Conservation (phyloP, 2,113 vertebrate species). For the Acrocephalus kingi region DNA sequence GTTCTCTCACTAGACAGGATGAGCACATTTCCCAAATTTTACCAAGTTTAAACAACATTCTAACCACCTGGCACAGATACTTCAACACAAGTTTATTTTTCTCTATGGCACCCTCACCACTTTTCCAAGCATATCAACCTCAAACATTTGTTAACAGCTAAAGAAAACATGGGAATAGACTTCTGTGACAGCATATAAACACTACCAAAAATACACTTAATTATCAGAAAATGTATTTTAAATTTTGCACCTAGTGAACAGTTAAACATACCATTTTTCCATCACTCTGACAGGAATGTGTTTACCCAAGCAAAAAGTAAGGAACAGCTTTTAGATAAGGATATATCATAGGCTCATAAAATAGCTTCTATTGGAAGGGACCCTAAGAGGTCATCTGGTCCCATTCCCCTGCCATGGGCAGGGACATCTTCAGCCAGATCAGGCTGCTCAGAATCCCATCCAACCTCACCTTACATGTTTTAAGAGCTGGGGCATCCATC, state of each 20-base stretch:
- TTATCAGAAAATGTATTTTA: constrained; percentile 32
- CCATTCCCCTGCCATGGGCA: neutral
- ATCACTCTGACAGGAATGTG: constrained; percentile 29
- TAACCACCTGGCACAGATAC: neutral
- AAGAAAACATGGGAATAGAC: constrained; percentile 10
- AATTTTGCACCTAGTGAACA: constrained; percentile 33
- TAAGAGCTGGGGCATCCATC: neutral
- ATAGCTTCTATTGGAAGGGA: neutral
- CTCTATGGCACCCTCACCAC: neutral
- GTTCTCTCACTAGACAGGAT: neutral
- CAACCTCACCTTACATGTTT: neutral
- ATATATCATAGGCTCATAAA: neutral
- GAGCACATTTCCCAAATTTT: neutral
- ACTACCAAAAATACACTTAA: constrained; percentile 3
- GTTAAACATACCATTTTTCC: constrained; percentile 37
- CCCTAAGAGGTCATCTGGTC: neutral
- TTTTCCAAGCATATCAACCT: neutral
- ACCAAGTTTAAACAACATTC: neutral
- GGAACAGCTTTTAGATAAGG: neutral
- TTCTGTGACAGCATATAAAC: constrained; percentile 28
- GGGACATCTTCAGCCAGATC: neutral
- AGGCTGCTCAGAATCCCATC: neutral
- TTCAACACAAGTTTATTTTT: neutral
- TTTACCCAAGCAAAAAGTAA: constrained; percentile 18
- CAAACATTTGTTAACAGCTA: neutral